These are phyloP conservation scores for Cerastis rubricosa DNA, from an alignment of 2,888 invertebrate genomes.

Conservation along the genomic window DNA sequence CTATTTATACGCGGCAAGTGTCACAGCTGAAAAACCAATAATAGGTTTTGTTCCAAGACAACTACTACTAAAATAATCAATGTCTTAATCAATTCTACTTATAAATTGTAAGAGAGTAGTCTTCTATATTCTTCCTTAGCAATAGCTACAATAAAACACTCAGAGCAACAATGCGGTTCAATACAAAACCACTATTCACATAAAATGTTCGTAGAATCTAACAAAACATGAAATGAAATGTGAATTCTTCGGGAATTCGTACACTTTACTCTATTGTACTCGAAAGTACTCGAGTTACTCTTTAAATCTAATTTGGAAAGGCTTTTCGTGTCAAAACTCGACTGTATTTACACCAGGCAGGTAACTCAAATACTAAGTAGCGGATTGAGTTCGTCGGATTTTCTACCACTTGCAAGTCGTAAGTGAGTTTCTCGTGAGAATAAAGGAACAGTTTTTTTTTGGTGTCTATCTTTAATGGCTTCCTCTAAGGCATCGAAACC, in stretches of 20 bases:
- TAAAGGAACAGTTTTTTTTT: background rate
- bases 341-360: constrained; percentile 59
- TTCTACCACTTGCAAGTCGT: constrained; percentile 39
- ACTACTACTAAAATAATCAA: background rate
- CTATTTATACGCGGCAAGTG: background rate
- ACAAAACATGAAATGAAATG: constrained; percentile 14
- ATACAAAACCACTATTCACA: constrained; percentile 31
- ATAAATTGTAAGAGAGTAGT: background rate
- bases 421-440: constrained; percentile 19
- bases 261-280: constrained; percentile 43
- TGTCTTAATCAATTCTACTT: background rate
- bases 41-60: background rate
- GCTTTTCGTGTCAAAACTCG: constrained; percentile 71
- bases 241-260: constrained; percentile 32
- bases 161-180: constrained; percentile 14
- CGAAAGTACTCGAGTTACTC: constrained; percentile 56
- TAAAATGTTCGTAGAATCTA: constrained; percentile 20
- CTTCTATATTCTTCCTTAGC: background rate
- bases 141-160: constrained; percentile 2
- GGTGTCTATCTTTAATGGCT: background rate
- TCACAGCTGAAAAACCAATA: background rate
- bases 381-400: constrained; percentile 46
- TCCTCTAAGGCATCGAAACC: no score
- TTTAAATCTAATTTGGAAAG: constrained; percentile 75
- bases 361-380: constrained; percentile 64